Evolutionary conservation across 2,113 vertebrate species (phyloP).

Genomic region (Trichomycterus rosablanca): DNA sequence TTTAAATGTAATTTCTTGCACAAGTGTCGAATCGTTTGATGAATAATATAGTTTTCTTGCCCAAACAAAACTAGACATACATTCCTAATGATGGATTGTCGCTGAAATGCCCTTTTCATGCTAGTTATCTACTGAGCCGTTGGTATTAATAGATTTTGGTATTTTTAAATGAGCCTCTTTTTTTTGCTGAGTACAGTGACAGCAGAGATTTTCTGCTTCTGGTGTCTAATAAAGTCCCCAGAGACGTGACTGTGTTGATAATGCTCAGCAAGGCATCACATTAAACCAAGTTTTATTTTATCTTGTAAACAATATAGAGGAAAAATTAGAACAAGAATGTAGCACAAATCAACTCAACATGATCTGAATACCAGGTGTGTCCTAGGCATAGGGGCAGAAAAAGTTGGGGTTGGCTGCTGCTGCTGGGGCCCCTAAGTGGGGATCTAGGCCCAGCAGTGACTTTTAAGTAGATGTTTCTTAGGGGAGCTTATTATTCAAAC

Average conservation of each 20-base stretch:
- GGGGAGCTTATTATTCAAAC: too few species aligned
- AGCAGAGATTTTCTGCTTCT: conserved; percentile 13
- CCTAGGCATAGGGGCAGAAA: too few species aligned
- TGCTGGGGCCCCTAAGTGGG: too few species aligned
- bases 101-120: conserved; percentile 4
- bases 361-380: not conserved
- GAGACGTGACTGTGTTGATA: conserved; percentile 7
- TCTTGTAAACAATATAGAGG: not conserved
- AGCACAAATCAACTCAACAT: not conserved
- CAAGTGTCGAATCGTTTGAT: conserved; percentile 7
- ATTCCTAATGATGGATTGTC: conserved; percentile 18
- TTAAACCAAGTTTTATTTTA: not conserved
- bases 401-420: too few species aligned
- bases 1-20: conserved; percentile 7
- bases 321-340: not conserved
- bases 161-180: conserved; percentile 12
- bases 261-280: conserved; percentile 13
- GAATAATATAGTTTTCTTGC: conserved; percentile 8
- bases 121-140: not conserved
- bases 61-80: conserved; percentile 15
- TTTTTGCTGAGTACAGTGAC: conserved; percentile 19
- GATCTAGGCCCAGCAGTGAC: too few species aligned
- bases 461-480: too few species aligned
- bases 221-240: conserved; percentile 17
- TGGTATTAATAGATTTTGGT: conserved; percentile 25